These are phyloP conservation scores for Drosophila phalerata DNA, from an alignment of 2,888 invertebrate genomes.

Conservation along the genomic window DNA sequence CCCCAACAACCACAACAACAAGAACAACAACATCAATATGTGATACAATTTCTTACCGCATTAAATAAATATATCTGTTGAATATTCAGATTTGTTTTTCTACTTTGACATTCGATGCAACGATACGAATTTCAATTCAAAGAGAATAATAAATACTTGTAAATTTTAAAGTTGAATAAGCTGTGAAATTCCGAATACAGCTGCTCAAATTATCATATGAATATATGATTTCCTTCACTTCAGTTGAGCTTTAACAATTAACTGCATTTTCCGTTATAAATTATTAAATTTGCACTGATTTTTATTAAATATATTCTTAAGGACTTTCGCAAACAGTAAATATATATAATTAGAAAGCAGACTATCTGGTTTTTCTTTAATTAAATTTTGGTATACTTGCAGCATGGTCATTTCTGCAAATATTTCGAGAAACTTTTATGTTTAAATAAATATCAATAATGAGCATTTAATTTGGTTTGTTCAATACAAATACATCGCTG, in stretches of 20 bases:
- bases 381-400: not conserved
- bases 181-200: slow-evolving; percentile 1
- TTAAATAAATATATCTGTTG: slow-evolving; percentile 43
- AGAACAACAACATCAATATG: not conserved
- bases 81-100: slow-evolving; percentile 56
- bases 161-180: slow-evolving; percentile 23
- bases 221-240: slow-evolving; percentile 9
- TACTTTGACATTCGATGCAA: slow-evolving; percentile 50
- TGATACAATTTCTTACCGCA: slow-evolving; percentile 53
- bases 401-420: not conserved
- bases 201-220: slow-evolving; percentile 26
- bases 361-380: not conserved
- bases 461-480: not conserved
- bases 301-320: not conserved
- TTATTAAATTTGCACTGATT: not conserved
- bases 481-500: not conserved
- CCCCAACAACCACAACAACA: not conserved
- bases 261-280: not conserved
- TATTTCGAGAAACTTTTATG: slow-evolving; percentile 5
- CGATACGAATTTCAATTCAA: slow-evolving; percentile 42
- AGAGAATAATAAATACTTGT: slow-evolving; percentile 49
- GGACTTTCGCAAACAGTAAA: not conserved
- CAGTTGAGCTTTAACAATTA: not conserved
- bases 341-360: not conserved
- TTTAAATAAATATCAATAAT: slow-evolving; percentile 21